Conservation (phyloP, 2,113 vertebrate genomes). For the Passer montanus region DNA sequence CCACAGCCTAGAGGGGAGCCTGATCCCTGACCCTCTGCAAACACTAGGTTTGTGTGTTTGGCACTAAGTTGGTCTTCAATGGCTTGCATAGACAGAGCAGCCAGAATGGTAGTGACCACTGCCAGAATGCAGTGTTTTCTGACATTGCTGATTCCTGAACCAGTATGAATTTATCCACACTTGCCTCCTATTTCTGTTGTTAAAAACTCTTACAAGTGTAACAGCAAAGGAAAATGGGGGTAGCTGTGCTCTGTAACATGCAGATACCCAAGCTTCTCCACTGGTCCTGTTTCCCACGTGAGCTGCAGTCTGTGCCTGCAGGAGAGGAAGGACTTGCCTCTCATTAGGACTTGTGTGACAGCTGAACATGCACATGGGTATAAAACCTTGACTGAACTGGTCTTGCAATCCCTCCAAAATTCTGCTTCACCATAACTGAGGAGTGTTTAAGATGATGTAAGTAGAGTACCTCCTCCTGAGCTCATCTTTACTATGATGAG, state of each 20-base stretch:
- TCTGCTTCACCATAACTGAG: background rate
- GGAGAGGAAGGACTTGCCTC: background rate
- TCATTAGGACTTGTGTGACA: background rate
- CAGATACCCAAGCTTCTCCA: background rate
- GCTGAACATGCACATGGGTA: background rate
- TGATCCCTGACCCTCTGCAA: background rate
- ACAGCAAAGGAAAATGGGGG: background rate
- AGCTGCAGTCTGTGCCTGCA: background rate
- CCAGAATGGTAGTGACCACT: background rate
- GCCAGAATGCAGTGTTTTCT: background rate
- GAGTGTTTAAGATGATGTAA: background rate
- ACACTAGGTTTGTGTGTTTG: background rate
- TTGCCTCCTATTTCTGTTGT: background rate
- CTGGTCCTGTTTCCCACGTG: background rate
- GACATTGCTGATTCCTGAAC: background rate
- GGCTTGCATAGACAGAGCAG: background rate
- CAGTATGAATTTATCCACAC: background rate
- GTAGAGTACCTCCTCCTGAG: conserved; percentile 90
- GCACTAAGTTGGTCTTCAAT: background rate
- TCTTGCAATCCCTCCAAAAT: background rate
- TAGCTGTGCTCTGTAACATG: background rate
- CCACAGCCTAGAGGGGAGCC: background rate
- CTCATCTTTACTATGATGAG: conserved; percentile 92
- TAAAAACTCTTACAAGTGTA: background rate
- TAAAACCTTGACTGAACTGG: background rate